phyloP scores from a whole-genome alignment of 2,888 invertebrate genomes.

The Orthosia gothica region DNA sequence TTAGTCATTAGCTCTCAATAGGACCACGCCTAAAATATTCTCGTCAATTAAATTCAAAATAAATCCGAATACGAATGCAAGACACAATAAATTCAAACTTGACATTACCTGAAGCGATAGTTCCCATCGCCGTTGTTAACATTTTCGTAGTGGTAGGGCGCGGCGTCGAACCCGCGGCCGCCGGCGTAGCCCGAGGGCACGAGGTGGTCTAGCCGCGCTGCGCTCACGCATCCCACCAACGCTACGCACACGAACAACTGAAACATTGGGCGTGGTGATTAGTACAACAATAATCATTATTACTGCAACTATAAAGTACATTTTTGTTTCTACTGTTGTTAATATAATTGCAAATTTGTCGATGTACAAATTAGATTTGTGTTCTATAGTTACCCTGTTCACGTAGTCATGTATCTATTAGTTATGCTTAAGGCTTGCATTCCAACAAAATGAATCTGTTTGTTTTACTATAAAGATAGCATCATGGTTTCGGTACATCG shows the following conservation, averaged over 20 bases:
- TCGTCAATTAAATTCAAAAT: neutral
- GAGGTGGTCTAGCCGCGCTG: conserved; percentile 84
- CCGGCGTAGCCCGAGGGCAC: conserved; percentile 78
- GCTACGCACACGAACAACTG: conserved; percentile 77
- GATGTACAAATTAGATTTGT: neutral
- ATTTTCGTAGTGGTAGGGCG: conserved; percentile 91
- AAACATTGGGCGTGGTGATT: conserved; percentile 54
- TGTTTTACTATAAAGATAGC: neutral
- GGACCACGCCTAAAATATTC: neutral
- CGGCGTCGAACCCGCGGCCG: conserved; percentile 76
- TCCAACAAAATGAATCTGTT: neutral
- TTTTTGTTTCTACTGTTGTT: neutral
- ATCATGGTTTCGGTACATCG: neutral
- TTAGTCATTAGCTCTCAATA: no score
- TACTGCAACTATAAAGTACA: neutral
- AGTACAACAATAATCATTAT: neutral
- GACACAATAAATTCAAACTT: conserved; percentile 81
- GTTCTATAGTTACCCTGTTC: no score
- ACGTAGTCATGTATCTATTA: neutral
- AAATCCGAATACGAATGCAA: neutral
- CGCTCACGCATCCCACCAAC: conserved; percentile 74
- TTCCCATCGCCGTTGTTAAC: conserved; percentile 93
- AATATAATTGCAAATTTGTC: conserved; percentile 9
- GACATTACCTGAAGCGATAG: conserved; percentile 92
- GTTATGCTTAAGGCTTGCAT: neutral